These are phyloP conservation scores for Sorex fumeus DNA, from an alignment of 2,113 vertebrate genomes.

Conservation along the genomic window DNA sequence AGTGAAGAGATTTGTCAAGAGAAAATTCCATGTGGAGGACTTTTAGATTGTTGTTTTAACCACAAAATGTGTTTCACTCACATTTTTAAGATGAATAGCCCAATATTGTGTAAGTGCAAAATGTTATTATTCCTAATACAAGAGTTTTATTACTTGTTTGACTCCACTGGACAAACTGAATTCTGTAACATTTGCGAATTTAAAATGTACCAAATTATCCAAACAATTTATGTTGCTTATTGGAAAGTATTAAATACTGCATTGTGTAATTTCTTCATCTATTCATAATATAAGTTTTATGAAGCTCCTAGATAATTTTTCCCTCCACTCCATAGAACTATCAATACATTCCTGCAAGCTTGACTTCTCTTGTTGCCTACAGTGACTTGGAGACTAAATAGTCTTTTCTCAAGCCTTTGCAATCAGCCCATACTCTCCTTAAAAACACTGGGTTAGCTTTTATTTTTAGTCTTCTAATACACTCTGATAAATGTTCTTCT, in stretches of 20 bases:
- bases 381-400: slow-evolving; percentile 68
- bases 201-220: slow-evolving; percentile 55
- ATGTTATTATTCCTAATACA: slow-evolving; percentile 45
- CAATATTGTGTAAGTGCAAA: slow-evolving; percentile 11
- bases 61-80: background rate
- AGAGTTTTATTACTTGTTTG: slow-evolving; percentile 56
- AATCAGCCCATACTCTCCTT: slow-evolving; percentile 71
- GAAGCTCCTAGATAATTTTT: background rate
- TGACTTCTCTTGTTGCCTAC: background rate
- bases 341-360: background rate
- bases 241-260: slow-evolving; percentile 44
- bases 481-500: slow-evolving; percentile 85
- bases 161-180: slow-evolving; percentile 22
- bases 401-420: slow-evolving; percentile 78
- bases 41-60: background rate
- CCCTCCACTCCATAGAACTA: accelerated
- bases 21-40: background rate
- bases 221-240: slow-evolving; percentile 4
- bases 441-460: slow-evolving; percentile 74
- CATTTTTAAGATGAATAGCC: slow-evolving; percentile 58
- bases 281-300: background rate
- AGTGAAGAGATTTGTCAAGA: background rate
- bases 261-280: slow-evolving; percentile 2
- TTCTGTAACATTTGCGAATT: slow-evolving; percentile 71
- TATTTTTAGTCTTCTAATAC: slow-evolving; percentile 85